phyloP scores from a whole-genome alignment of 2,113 vertebrate genomes.

The Fukomys damarensis region DNA sequence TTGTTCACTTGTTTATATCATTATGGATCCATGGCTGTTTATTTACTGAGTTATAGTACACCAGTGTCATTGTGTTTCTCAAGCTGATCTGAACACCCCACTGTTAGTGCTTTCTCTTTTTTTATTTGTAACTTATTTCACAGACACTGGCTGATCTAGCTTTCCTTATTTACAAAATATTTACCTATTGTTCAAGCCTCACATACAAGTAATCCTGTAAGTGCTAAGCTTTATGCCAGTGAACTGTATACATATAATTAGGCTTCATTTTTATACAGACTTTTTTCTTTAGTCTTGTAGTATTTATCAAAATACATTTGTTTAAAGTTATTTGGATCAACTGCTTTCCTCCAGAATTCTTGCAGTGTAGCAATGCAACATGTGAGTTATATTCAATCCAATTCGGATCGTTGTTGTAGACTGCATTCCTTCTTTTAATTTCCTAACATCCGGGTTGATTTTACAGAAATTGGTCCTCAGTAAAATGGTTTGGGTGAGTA shows the following conservation, averaged over 20 bases:
- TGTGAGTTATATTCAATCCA: background rate
- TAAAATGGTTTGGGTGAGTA: background rate
- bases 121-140: background rate
- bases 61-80: background rate
- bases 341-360: background rate
- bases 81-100: background rate
- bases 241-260: background rate
- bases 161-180: background rate
- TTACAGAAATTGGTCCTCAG: background rate
- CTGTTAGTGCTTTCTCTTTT: background rate
- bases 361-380: background rate
- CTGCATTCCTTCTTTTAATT: background rate
- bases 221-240: background rate
- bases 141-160: background rate
- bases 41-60: background rate
- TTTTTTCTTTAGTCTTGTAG: background rate
- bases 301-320: background rate
- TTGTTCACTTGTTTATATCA: background rate
- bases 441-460: background rate
- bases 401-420: background rate
- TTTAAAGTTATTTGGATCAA: background rate
- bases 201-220: background rate
- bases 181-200: background rate
- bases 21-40: background rate
- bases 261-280: background rate